Evolutionary conservation across 2,113 vertebrate genomes (phyloP), one percentile per base, ranked within the genome.

Genomic region (Heterocephalus glaber): DNA sequence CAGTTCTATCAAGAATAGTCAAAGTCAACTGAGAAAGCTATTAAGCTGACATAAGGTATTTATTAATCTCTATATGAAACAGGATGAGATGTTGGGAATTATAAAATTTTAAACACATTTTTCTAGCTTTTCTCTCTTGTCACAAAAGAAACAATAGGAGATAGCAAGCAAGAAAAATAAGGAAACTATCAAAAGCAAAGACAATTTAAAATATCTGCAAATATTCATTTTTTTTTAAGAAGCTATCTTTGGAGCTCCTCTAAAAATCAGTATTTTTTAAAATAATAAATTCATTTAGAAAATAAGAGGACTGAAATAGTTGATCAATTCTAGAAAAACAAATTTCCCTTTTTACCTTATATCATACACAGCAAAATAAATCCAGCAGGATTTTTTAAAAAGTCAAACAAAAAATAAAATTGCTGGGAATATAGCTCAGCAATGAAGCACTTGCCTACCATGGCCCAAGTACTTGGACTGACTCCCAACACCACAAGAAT

Each of bases 1-100:
- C 14, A 84, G 76, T 88, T 90, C 63, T 65, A 38, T 44, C 28
- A 88, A 83, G 22, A 86, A 90, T 26, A 63, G 38, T 77, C 19
- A 88, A 19, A 10, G 9, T 79, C n/a, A 86, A n/a, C 47, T 70
- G 35, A 44, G 76, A 90, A 94, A 72, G 22, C 92, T 66, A 24
- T 84, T 94, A 89, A 92, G 88, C 24, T 83, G 70, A 92, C 12
- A 65, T 65, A 92, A 60, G 24, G 1, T 74, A 10, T 93, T 88
- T 38, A 96, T 52, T 84, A 97, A 79, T 61, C 61, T 94, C 70
- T 84, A 76, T 52, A 56, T 70, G 41, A 82, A 97, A 86, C 9
- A 86, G 61, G 41, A 66, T 30, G n/a, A 33, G 35, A 79, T 80
- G 30, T 49, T 79, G 41, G 61, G 24, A 95, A 61, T 91, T 89